Conservation (phyloP, 1,140 invertebrate genomes). For the Aethina tumida region DNA sequence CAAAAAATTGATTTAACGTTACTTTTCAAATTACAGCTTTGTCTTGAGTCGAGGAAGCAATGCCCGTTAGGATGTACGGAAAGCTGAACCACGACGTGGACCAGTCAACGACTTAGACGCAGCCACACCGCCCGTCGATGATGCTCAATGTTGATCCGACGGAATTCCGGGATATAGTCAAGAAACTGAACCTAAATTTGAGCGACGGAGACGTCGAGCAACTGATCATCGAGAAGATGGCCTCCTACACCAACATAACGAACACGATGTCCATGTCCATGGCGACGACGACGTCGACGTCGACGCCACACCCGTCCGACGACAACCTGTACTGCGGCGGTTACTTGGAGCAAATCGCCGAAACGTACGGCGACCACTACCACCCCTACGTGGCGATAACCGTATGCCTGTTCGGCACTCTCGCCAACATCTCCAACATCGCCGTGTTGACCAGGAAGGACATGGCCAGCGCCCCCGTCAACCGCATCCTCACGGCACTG, state of each 20-base stretch:
- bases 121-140: too few relatives aligned
- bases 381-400: constrained; percentile 58
- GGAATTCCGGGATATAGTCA: constrained; percentile 2
- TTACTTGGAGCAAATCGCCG: constrained; percentile 4
- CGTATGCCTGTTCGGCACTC: constrained; percentile 78
- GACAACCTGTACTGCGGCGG: constrained; percentile 8
- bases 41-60: too few relatives aligned
- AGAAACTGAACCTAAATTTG: neutral
- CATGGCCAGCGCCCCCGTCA: constrained; percentile 71
- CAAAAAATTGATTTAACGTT: too few relatives aligned
- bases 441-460: constrained; percentile 78
- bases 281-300: neutral
- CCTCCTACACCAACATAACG: constrained; percentile 1
- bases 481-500: constrained; percentile 68
- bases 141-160: too few relatives aligned
- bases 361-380: constrained; percentile 21
- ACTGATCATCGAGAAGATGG: neutral
- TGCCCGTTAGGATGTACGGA: too few relatives aligned
- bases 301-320: neutral
- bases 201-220: constrained; percentile 2
- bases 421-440: constrained; percentile 85
- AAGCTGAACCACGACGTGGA: too few relatives aligned
- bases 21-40: too few relatives aligned
- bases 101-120: too few relatives aligned
- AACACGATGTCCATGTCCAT: neutral